phyloP scores from a whole-genome alignment of 2,113 vertebrate genomes.

The Petromus typicus region DNA sequence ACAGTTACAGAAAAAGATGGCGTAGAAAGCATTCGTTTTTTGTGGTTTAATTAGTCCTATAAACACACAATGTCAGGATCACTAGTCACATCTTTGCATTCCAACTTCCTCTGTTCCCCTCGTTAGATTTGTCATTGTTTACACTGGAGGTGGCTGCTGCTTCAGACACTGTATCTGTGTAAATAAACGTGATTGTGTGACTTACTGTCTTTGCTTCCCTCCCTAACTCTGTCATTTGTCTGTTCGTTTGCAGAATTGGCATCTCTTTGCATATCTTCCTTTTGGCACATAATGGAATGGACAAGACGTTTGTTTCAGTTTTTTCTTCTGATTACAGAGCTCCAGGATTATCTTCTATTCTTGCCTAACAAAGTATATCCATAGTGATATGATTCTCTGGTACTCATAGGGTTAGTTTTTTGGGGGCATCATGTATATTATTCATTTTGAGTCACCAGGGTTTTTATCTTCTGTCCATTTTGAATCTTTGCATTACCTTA shows the following conservation, averaged over 20 bases:
- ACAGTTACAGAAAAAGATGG: constrained; percentile 32
- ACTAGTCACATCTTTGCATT: neutral
- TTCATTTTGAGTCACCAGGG: neutral
- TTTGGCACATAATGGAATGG: neutral
- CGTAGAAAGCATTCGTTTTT: neutral
- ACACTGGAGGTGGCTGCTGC: neutral
- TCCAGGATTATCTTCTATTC: neutral
- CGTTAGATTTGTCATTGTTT: neutral
- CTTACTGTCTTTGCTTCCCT: neutral
- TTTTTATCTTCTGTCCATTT: neutral
- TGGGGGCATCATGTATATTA: neutral
- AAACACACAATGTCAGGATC: neutral
- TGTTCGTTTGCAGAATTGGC: neutral
- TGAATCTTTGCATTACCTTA: neutral
- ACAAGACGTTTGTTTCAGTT: neutral
- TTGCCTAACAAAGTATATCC: neutral
- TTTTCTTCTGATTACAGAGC: neutral
- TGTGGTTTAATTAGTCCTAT: constrained; percentile 17
- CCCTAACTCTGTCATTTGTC: neutral
- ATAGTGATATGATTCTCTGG: neutral
- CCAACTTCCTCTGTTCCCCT: neutral
- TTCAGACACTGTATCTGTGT: neutral
- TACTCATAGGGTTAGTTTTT: neutral
- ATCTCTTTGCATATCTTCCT: neutral
- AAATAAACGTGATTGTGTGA: neutral